Percentiles rank a stretch among this genome's conserved stretches.
phyloP scores from a whole-genome alignment of 2,888 invertebrate species.

The Cerastoderma edule region DNA sequence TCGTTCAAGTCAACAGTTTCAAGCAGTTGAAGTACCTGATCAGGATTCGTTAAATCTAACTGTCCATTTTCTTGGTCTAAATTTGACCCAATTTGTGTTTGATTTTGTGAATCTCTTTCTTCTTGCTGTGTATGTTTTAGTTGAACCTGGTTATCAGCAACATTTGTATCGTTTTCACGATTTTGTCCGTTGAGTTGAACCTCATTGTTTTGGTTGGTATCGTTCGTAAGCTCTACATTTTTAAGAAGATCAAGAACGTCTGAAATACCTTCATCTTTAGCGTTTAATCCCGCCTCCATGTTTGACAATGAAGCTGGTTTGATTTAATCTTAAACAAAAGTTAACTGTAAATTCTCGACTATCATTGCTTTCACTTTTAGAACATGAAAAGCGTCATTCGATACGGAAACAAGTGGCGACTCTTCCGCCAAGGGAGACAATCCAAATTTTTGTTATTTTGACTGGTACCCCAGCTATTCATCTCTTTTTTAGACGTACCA shows the following conservation, averaged over 20 bases:
- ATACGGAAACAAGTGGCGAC: conserved; percentile 57
- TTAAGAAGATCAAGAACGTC: conserved; percentile 28
- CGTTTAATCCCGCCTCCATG: background rate
- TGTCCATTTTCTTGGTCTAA: background rate
- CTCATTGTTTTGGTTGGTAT: background rate
- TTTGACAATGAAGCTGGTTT: background rate
- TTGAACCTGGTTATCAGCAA: background rate
- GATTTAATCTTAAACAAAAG: background rate
- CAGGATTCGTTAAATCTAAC: conserved; percentile 66
- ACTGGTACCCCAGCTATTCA: no score
- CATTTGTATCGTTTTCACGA: background rate
- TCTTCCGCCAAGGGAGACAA: conserved; percentile 39
- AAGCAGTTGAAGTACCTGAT: conserved; percentile 67
- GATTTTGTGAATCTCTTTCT: background rate
- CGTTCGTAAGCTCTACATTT: background rate
- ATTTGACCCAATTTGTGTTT: background rate
- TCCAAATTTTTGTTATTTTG: no score
- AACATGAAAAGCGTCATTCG: conserved; percentile 57
- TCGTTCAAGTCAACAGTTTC: conserved; percentile 72
- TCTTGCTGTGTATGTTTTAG: background rate
- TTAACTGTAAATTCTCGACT: background rate
- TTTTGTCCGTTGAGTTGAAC: background rate
- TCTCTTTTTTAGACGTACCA: no score
- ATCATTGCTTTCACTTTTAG: background rate
- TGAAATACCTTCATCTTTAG: conserved; percentile 43